These are phyloP conservation scores for Hylomyscus alleni DNA, from an alignment of 2,797 vertebrate genomes.

Conservation along the genomic window DNA sequence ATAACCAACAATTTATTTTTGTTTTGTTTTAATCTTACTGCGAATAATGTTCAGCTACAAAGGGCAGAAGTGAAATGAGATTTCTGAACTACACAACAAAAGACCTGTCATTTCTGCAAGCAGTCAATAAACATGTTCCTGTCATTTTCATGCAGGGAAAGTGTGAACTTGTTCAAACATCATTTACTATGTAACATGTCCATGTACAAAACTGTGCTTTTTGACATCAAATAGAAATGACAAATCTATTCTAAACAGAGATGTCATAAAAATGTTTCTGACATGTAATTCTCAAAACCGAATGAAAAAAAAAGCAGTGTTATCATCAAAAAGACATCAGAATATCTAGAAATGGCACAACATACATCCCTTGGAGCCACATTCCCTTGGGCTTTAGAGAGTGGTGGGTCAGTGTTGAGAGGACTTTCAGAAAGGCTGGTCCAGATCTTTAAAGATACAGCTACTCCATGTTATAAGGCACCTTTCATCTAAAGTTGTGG, in stretches of 20 bases:
- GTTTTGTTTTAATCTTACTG: neutral
- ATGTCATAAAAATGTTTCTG: neutral
- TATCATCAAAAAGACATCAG: neutral
- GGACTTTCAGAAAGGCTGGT: neutral
- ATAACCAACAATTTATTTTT: neutral
- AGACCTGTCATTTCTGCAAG: neutral
- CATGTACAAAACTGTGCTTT: neutral
- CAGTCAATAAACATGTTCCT: neutral
- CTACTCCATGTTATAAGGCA: too few relatives aligned
- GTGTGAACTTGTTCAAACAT: neutral
- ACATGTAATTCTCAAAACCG: neutral
- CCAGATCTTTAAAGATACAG: neutral
- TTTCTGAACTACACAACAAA: constrained; percentile 2
- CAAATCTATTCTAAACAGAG: neutral
- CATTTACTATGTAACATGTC: neutral
- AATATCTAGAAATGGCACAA: neutral
- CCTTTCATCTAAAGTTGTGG: neutral
- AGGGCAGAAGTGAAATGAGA: neutral
- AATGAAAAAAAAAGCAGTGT: neutral
- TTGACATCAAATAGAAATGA: neutral
- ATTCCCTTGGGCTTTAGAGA: neutral
- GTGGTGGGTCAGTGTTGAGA: too few relatives aligned
- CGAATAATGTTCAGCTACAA: neutral
- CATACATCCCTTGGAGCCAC: neutral
- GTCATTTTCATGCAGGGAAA: neutral